Evolutionary conservation across 2,888 invertebrate species (phyloP).

Genomic region (Apoda limacodes): DNA sequence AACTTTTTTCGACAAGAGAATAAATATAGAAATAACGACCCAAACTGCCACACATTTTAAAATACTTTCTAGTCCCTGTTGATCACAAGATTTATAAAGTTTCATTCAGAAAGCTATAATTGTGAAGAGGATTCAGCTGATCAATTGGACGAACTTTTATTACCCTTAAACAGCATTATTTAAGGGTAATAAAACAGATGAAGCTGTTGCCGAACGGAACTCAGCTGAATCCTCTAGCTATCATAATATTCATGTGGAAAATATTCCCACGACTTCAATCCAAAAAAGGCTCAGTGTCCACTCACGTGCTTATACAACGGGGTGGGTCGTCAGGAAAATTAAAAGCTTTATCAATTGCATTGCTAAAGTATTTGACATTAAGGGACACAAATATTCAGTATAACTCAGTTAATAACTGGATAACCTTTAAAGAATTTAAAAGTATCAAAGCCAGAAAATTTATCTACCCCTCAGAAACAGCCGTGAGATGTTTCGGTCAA

Average conservation of each 20-base stretch:
- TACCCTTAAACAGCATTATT: conserved; percentile 13
- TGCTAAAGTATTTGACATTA: conserved; percentile 5
- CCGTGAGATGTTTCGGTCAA: conserved; percentile 14
- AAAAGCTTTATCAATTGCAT: conserved; percentile 12
- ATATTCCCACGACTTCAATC: too few relatives aligned
- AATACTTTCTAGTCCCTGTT: too few relatives aligned
- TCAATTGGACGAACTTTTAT: conserved; percentile 20
- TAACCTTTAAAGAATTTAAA: too few relatives aligned
- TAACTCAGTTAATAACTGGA: conserved; percentile 11
- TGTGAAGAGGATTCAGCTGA: too few relatives aligned
- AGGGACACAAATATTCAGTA: neutral
- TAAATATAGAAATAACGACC: conserved; percentile 23
- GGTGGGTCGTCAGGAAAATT: conserved; percentile 19
- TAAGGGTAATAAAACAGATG: too few relatives aligned
- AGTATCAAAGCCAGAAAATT: too few relatives aligned
- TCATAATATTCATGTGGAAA: too few relatives aligned
- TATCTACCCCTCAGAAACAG: too few relatives aligned
- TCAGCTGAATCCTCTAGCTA: too few relatives aligned
- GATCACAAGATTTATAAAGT: too few relatives aligned
- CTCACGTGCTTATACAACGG: conserved; percentile 20
- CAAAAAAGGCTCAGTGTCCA: conserved; percentile 17
- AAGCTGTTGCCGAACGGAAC: too few relatives aligned
- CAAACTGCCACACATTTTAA: conserved; percentile 19
- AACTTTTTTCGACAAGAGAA: conserved; percentile 23
- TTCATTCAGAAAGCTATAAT: too few relatives aligned